Evolutionary conservation across 2,888 invertebrate genomes (phyloP).

Genomic region (Platycnemis pennipes): DNA sequence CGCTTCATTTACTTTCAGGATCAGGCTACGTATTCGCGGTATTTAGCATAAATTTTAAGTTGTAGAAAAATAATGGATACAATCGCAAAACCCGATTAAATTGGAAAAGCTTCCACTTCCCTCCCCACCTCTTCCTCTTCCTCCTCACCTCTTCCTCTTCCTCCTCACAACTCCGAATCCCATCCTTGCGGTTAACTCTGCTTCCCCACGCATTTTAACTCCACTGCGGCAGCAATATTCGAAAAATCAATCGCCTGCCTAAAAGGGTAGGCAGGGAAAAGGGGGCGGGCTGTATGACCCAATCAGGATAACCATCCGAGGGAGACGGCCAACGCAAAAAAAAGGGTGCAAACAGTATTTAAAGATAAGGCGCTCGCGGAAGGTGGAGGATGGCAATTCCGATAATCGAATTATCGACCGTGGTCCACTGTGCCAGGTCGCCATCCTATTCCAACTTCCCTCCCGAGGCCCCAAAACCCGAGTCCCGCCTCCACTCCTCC

Average conservation of each 20-base stretch:
- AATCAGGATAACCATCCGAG: conserved; percentile 50
- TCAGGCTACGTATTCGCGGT: background rate
- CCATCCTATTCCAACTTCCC: conserved; percentile 35
- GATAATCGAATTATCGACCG: conserved; percentile 67
- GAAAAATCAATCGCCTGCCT: conserved; percentile 62
- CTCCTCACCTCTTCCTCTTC: background rate
- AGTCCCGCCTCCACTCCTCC: background rate
- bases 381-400: conserved; percentile 63
- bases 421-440: conserved; percentile 62
- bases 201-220: conserved; percentile 49
- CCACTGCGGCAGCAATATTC: conserved; percentile 51
- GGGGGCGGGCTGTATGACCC: conserved; percentile 35
- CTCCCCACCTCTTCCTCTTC: background rate
- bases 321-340: background rate
- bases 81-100: conserved; percentile 57
- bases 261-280: conserved; percentile 2
- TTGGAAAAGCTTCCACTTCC: conserved; percentile 18
- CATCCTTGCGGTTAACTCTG: conserved; percentile 45
- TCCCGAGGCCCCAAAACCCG: background rate
- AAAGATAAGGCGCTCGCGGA: conserved; percentile 62
- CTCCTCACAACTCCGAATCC: too few relatives aligned
- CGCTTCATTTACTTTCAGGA: conserved; percentile 35
- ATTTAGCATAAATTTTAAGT: conserved; percentile 27
- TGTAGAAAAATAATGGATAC: conserved; percentile 58
- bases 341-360: conserved; percentile 64